Evolutionary conservation across 2,113 vertebrate species (phyloP), one percentile per base, ranked within the genome.

Genomic region (Todiramphus chloris): DNA sequence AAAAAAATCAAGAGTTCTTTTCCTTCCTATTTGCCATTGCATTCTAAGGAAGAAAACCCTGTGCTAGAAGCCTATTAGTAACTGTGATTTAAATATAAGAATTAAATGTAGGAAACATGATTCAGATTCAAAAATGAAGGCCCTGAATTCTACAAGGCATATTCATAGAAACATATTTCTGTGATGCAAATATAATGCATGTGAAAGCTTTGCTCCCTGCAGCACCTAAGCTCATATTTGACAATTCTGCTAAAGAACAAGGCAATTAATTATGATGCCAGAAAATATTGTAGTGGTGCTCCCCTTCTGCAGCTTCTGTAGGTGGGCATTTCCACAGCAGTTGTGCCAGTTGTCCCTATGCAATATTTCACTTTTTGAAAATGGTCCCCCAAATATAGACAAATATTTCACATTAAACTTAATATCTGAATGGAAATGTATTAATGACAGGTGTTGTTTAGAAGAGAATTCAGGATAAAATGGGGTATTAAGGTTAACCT

Each of bases 191-290:
- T 35, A 82, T 21, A 90, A 64, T 69, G 58, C 50, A n/a, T 53
- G 33, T 37, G 56, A 90, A 94, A 89, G 62, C 33, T 60, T 63
- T 78, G 28, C 59, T 90, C 83, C 84, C 66, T 80, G 67, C 24
- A 90, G 90, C 44, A 86, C 73, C 89, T 74, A 50, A 85, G 64
- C 72, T 96, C 55, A 27, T 85, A 63, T 53, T 46, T 85, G 86
- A 94, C 64, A 90, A 83, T 81, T 91, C 74, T 85, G 75, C 77
- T 87, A 43, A 91, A 89, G 86, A 87, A 78, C 37, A 59, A 88
- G 55, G 73, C 70, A 93, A 92, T 91, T 92, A 79, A 94, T 91
- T 92, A 77, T 46, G 43, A 69, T 59, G 43, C 68, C 85, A 89
- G 67, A 55, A 90, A 87, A 91, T 41, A 72, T 4, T 60, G 33